A percentile compares a stretch with the other conserved stretches of the same genome.
phyloP scores from a whole-genome alignment of 2,888 invertebrate species.

The Sycophila texana region DNA sequence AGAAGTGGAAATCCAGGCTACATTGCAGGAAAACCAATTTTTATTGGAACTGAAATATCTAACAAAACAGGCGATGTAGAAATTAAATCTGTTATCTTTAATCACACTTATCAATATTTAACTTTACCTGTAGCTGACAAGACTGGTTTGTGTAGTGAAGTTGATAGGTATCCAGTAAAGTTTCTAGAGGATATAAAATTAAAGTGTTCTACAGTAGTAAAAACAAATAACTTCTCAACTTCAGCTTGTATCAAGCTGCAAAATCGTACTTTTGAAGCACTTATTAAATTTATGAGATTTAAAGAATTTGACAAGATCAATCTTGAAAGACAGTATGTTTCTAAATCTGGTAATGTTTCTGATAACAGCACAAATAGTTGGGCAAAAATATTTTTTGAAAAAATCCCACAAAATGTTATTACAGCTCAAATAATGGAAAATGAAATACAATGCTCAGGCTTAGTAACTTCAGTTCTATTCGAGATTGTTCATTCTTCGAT shows the following conservation, averaged over 20 bases:
- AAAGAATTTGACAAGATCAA: conserved; percentile 59
- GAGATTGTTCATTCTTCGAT: conserved; percentile 68
- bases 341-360: conserved; percentile 77
- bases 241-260: conserved; percentile 69
- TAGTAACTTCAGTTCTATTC: conserved; percentile 69
- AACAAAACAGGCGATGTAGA: conserved; percentile 62
- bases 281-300: conserved; percentile 65
- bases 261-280: conserved; percentile 66
- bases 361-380: conserved; percentile 74
- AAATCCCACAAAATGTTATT: conserved; percentile 65
- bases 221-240: conserved; percentile 66
- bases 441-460: conserved; percentile 67
- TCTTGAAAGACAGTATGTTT: conserved; percentile 70
- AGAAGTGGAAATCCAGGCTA: conserved; percentile 89
- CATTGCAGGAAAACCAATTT: conserved; percentile 80
- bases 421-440: conserved; percentile 63
- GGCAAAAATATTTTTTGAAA: conserved; percentile 76
- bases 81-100: conserved; percentile 61
- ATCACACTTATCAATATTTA: conserved; percentile 65
- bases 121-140: conserved; percentile 67
- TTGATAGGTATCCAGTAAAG: conserved; percentile 63
- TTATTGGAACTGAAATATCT: conserved; percentile 74
- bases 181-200: conserved; percentile 71
- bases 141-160: conserved; percentile 65
- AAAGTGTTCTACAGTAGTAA: conserved; percentile 64